Conservation (phyloP, 2,113 vertebrate species). For the Thamnaconus septentrionalis region DNA sequence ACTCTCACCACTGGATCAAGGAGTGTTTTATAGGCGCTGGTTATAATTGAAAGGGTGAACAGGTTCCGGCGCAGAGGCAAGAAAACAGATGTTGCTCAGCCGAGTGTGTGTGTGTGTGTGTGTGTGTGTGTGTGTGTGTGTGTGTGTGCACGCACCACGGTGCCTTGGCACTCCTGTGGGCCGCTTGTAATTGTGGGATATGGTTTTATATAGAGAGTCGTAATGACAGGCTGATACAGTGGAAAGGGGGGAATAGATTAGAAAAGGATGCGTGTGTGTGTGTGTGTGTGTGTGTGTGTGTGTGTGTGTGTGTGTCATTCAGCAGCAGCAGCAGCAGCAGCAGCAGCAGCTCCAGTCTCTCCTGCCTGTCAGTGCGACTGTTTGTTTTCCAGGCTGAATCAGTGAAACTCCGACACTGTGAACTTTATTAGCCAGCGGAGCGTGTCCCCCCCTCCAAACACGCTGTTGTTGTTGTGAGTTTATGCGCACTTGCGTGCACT, state of each 20-base stretch:
- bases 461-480: constrained; percentile 59
- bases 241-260: constrained; percentile 41
- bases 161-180: constrained; percentile 21
- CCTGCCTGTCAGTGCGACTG: constrained; percentile 9
- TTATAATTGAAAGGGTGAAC: constrained; percentile 77
- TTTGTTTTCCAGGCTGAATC: constrained; percentile 71
- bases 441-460: constrained; percentile 50
- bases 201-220: constrained; percentile 66
- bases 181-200: constrained; percentile 72
- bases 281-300: constrained; percentile 35
- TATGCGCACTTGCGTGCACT: constrained; percentile 58
- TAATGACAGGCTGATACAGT: constrained; percentile 66
- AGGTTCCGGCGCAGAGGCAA: constrained; percentile 54
- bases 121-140: constrained; percentile 1
- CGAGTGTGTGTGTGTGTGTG: not conserved
- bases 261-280: constrained; percentile 39
- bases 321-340: not conserved
- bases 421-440: constrained; percentile 62
- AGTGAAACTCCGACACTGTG: constrained; percentile 64
- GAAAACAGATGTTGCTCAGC: constrained; percentile 73
- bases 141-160: constrained; percentile 4
- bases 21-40: constrained; percentile 61
- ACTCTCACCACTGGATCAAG: constrained; percentile 35
- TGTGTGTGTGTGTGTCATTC: no score
- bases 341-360: constrained; percentile 15